phyloP scores from a whole-genome alignment of 2,113 vertebrate genomes.

The Apteryx mantelli region DNA sequence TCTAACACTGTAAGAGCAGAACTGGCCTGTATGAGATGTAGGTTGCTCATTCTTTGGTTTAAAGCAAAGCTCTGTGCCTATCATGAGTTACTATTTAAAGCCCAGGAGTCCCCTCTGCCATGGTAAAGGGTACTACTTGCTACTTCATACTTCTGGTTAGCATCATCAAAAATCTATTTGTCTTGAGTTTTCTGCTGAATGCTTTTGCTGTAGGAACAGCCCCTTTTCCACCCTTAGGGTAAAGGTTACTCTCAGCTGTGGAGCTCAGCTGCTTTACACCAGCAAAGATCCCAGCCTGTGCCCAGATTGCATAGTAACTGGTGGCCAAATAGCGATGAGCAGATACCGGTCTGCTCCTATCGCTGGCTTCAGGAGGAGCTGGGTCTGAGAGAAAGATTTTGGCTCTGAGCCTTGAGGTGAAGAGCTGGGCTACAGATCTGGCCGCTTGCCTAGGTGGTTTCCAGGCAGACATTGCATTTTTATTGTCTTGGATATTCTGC shows the following conservation, averaged over 20 bases:
- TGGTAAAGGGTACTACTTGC: not conserved
- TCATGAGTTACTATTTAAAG: not conserved
- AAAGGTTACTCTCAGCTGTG: not conserved
- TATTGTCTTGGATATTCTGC: constrained; percentile 55
- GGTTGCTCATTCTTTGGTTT: not conserved
- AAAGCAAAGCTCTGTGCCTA: not conserved
- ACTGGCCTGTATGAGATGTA: not conserved
- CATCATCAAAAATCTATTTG: not conserved
- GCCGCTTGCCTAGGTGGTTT: constrained; percentile 55
- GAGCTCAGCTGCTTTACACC: not conserved
- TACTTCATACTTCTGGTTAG: not conserved
- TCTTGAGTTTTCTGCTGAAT: not conserved
- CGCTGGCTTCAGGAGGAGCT: constrained; percentile 12
- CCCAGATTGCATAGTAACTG: not conserved
- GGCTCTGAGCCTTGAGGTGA: constrained; percentile 58
- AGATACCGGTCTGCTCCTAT: constrained; percentile 23
- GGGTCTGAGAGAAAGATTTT: constrained; percentile 56
- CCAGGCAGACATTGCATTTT: constrained; percentile 70
- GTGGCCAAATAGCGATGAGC: not conserved
- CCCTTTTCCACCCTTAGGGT: not conserved
- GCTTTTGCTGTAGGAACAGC: not conserved
- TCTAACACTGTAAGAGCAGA: not conserved
- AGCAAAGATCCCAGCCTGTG: not conserved
- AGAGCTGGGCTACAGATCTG: constrained; percentile 49
- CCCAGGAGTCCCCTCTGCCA: not conserved